Percentiles rank a stretch among this genome's conserved stretches.
Conservation (phyloP, 2,888 invertebrate species). For the Amphipoea oculea region DNA sequence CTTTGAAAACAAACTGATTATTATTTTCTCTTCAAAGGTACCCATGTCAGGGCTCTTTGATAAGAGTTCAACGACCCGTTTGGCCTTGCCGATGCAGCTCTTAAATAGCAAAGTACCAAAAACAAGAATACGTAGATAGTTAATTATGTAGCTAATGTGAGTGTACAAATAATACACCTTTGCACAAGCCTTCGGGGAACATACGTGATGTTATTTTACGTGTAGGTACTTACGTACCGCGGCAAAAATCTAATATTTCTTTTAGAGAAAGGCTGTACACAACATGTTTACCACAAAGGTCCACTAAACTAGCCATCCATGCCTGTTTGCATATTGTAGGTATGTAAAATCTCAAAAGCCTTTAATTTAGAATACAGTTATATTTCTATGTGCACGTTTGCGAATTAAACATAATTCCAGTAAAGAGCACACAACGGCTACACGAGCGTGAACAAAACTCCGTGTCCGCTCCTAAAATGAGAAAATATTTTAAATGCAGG, state of each 20-base stretch:
- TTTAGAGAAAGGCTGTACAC: background rate
- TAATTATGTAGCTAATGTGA: background rate
- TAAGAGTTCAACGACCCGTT: background rate
- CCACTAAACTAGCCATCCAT: background rate
- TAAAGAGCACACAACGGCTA: background rate
- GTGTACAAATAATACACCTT: background rate
- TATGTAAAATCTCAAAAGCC: background rate
- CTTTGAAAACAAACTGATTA: background rate
- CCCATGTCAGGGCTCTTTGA: background rate
- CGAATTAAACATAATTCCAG: background rate
- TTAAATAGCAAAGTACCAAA: background rate
- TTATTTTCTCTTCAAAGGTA: background rate
- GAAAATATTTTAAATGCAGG: background rate
- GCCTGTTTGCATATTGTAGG: background rate
- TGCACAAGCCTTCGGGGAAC: background rate
- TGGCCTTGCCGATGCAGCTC: background rate
- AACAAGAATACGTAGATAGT: background rate
- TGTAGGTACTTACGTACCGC: background rate
- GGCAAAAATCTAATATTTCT: background rate
- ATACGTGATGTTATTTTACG: background rate
- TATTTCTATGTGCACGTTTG: background rate
- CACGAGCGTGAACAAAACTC: conserved; percentile 16
- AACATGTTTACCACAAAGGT: background rate
- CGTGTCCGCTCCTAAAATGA: background rate
- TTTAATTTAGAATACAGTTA: background rate